Base-by-base conservation (phyloP, 2,888 invertebrate species). In the Oscheius sp. region DNA sequence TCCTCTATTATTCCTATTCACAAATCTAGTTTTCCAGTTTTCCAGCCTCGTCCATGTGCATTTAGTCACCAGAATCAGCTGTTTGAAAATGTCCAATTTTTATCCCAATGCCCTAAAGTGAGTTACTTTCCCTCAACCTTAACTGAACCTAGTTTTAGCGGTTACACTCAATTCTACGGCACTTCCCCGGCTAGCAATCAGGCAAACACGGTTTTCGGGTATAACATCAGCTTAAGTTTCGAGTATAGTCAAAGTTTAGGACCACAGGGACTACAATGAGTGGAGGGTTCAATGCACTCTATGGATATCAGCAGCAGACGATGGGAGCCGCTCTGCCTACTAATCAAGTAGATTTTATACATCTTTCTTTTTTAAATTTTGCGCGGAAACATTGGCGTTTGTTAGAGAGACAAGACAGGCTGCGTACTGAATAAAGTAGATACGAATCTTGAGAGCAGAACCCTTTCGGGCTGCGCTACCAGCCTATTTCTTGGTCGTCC, bases 31-130 rank as follows among this genome's bases (percentile, higher is more conserved):
- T 29, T 58, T 29, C 32, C 33, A 58, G 33, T 29, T 29, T 13
- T 33, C 21, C 32, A 32, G 29, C 32, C 3, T 58, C 11, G 32
- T 58, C 32, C 11, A 58, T n/a, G 58, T 11, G 32, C n/a, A 63
- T 7, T 11, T 9, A n/a, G 29, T 48, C 42, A 0, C 42, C 42
- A 42, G 21, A 21, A 21, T 21, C 21, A 21, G 21, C 21, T 21
- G 21, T 21, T 21, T 21, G 21, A 63, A 48, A 63, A 63, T 63
- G 63, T 63, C 63, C 33, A 63, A 63, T 63, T 63, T 48, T 48
- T 63, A 63, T 63, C 48, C 47, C 2, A 63, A 50, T 11, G 42
- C 42, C 42, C 48, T 63, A 13, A 63, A 48, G 63, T 63, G 48
- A 48, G 47, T 63, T n/a, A 7, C 7, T 29, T 21, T 62, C 7